Conservation (phyloP, 2,888 invertebrate species). For the Limulus polyphemus region DNA sequence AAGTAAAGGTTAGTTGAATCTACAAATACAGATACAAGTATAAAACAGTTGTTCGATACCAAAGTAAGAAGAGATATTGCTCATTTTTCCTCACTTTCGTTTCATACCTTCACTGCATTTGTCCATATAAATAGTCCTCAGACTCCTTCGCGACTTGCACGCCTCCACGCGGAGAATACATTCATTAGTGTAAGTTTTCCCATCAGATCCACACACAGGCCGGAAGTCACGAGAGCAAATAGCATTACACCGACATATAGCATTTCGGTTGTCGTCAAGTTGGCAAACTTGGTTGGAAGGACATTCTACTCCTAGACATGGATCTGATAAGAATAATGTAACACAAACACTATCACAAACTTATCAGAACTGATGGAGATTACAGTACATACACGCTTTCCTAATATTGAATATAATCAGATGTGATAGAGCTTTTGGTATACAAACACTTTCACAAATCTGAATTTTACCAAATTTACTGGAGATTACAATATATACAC, state of each 20-base stretch:
- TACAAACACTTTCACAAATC: no score
- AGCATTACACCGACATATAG: slow-evolving; percentile 66
- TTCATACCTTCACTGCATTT: slow-evolving; percentile 62
- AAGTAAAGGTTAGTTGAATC: no score
- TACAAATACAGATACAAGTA: no score
- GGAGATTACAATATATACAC: no score
- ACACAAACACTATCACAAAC: neutral
- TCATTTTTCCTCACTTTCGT: neutral
- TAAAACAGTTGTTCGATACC: no score
- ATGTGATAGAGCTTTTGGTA: no score
- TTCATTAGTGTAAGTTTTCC: slow-evolving; percentile 59
- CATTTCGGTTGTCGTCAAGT: slow-evolving; percentile 60
- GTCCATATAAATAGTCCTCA: slow-evolving; percentile 65
- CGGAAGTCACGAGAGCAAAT: slow-evolving; percentile 43
- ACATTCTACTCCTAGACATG: slow-evolving; percentile 65
- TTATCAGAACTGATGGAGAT: no score
- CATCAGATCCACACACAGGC: slow-evolving; percentile 48
- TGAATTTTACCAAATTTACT: no score
- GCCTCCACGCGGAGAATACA: slow-evolving; percentile 65
- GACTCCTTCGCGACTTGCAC: slow-evolving; percentile 57
- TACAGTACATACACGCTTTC: no score
- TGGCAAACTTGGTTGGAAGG: slow-evolving; percentile 67
- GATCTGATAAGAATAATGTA: slow-evolving; percentile 50
- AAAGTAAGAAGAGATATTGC: neutral
- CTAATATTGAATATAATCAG: no score